Evolutionary conservation across 2,797 vertebrate species (phyloP).

Genomic region (Periparus ater): DNA sequence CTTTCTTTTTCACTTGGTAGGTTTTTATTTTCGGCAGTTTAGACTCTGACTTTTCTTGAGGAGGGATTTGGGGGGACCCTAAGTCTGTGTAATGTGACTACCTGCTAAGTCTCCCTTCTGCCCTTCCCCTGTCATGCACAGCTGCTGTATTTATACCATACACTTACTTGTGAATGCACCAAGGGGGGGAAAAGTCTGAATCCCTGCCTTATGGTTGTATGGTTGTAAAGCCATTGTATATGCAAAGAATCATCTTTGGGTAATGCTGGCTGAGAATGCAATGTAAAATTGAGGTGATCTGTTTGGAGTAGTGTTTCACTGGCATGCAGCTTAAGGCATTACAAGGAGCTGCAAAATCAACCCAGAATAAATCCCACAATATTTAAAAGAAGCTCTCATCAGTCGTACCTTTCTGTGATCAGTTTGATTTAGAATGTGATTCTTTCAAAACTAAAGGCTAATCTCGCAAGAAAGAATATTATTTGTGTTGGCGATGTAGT

Average conservation of each 20-base stretch:
- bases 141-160: not conserved
- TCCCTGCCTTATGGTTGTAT: not conserved
- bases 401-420: not conserved
- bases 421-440: not conserved
- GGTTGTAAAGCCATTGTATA: accelerated
- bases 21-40: not conserved
- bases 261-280: not conserved
- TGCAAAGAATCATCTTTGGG: not conserved
- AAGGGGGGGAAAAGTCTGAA: accelerated
- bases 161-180: accelerated
- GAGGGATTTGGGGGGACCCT: not conserved
- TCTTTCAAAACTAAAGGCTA: not conserved
- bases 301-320: not conserved
- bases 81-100: no score
- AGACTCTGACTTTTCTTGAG: not conserved
- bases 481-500: not conserved
- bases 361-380: accelerated
- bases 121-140: no score
- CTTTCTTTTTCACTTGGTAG: not conserved
- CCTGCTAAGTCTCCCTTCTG: not conserved
- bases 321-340: not conserved
- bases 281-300: not conserved
- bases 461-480: not conserved
- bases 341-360: not conserved
- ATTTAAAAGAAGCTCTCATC: not conserved